A percentile compares a stretch with the other conserved stretches of the same genome.
These are phyloP conservation scores for Synergus japonicus DNA, from an alignment of 2,888 invertebrate genomes.

Conservation along the genomic window DNA sequence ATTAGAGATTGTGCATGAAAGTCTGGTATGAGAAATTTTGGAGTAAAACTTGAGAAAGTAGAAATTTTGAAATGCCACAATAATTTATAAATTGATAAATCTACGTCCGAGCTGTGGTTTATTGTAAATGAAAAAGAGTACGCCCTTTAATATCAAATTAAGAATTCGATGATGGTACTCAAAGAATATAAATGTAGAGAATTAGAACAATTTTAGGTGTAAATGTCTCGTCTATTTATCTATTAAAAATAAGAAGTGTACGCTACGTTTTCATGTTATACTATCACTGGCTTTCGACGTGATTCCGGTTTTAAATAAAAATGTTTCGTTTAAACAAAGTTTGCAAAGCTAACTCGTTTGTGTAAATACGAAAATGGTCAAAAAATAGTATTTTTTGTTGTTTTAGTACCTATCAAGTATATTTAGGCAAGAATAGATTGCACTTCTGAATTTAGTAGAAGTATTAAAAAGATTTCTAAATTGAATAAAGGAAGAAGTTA, in stretches of 20 bases:
- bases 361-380: slow-evolving; percentile 14
- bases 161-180: slow-evolving; percentile 1
- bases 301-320: slow-evolving; percentile 12
- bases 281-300: slow-evolving; percentile 32
- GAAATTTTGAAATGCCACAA: not conserved
- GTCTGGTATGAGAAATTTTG: slow-evolving; percentile 5
- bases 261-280: slow-evolving; percentile 36
- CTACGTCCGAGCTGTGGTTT: slow-evolving; percentile 1
- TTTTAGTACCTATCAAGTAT: slow-evolving; percentile 37
- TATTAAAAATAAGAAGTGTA: slow-evolving; percentile 37
- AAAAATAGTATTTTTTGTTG: slow-evolving; percentile 32
- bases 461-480: slow-evolving; percentile 8
- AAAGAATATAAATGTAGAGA: slow-evolving; percentile 29
- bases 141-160: slow-evolving; percentile 11
- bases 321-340: slow-evolving; percentile 19
- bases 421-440: slow-evolving; percentile 24
- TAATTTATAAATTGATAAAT: not conserved
- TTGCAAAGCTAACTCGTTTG: slow-evolving; percentile 5
- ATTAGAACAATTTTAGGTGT: slow-evolving; percentile 32
- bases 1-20: not conserved
- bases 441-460: slow-evolving; percentile 7
- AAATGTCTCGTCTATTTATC: slow-evolving; percentile 40
- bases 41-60: not conserved
- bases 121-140: slow-evolving; percentile 5
- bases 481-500: not conserved